Evolutionary conservation across 2,113 vertebrate genomes (phyloP).

Genomic region (Smithornis capensis): DNA sequence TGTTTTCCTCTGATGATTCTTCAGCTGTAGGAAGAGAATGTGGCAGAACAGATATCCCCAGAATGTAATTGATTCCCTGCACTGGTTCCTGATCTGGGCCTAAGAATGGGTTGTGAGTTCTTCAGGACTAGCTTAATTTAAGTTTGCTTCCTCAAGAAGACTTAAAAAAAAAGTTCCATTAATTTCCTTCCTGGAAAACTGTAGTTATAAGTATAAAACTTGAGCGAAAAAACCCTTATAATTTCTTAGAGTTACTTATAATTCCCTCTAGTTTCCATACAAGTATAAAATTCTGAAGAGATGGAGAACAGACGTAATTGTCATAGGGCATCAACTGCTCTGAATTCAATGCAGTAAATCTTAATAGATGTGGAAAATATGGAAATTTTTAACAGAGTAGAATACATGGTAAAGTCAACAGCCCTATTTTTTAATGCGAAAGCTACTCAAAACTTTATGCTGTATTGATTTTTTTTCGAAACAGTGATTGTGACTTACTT

Average conservation of each 20-base stretch:
- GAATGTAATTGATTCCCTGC: not conserved
- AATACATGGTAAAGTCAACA: not conserved
- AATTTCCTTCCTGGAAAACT: not conserved
- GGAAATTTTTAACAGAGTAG: not conserved
- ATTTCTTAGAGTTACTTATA: not conserved
- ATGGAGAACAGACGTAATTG: not conserved
- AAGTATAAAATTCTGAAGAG: not conserved
- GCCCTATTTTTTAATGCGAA: not conserved
- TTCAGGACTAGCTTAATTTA: not conserved
- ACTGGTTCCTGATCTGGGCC: not conserved
- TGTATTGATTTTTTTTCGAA: not conserved
- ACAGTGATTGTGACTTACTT: not conserved
- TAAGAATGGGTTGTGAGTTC: not conserved
- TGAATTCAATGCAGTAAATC: not conserved
- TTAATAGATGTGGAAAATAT: not conserved
- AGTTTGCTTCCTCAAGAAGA: not conserved
- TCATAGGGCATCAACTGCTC: not conserved
- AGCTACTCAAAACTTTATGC: not conserved
- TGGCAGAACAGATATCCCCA: not conserved
- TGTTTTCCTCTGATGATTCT: not conserved
- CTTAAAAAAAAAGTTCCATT: not conserved
- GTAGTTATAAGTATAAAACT: not conserved
- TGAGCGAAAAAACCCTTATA: not conserved
- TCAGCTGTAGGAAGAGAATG: not conserved
- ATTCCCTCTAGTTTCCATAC: not conserved